These are phyloP conservation scores for Nyctibius bracteatus DNA, from an alignment of 2,113 vertebrate species.

Conservation along the genomic window DNA sequence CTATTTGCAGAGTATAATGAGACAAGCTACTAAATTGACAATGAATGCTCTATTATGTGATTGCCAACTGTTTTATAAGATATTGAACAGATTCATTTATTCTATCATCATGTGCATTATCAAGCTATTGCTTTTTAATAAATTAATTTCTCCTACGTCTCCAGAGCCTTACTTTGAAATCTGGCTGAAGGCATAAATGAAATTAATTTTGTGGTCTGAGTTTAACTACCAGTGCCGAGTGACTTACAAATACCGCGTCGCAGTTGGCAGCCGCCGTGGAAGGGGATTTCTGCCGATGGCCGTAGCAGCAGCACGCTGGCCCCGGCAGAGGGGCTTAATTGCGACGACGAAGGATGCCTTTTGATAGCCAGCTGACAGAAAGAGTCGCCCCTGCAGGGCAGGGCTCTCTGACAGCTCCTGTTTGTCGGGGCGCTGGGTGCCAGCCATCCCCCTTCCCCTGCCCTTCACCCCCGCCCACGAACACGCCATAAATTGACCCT, in stretches of 20 bases:
- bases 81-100: constrained; percentile 75
- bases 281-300: background rate
- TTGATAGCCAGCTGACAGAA: background rate
- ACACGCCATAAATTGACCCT: background rate
- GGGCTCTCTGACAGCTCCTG: background rate
- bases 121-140: constrained; percentile 77
- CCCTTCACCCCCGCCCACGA: background rate
- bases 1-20: constrained; percentile 72
- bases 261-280: background rate
- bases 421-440: background rate
- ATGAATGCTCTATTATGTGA: constrained; percentile 72
- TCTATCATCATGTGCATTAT: constrained; percentile 72
- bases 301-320: background rate
- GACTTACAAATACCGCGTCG: background rate
- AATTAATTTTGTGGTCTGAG: constrained; percentile 62
- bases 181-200: constrained; percentile 65
- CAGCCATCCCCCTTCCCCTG: background rate
- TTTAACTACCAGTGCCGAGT: background rate
- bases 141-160: constrained; percentile 75
- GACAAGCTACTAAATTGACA: constrained; percentile 70
- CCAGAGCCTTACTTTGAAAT: constrained; percentile 68
- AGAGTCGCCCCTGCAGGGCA: background rate
- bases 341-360: background rate
- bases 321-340: background rate
- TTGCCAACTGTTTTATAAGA: constrained; percentile 79